Base-by-base conservation (phyloP, 1,140 invertebrate species). In the Heliconius nattereri region DNA sequence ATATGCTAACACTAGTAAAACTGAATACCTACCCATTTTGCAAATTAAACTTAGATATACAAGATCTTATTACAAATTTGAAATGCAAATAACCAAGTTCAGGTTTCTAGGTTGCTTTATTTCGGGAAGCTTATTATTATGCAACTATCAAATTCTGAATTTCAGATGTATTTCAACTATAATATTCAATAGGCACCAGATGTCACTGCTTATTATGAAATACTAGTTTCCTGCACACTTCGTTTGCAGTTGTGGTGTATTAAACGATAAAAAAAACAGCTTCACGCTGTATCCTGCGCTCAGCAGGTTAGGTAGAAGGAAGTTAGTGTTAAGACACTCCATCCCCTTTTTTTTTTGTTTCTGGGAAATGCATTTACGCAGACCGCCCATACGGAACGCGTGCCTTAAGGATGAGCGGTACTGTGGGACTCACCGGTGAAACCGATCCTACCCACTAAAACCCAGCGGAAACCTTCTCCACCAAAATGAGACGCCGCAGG, bases 61-160 rank as follows among this genome's bases (percentile, higher is more conserved):
- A 45, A 45, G 26, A 85, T 83, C 84, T 84, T 86, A 85, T 86
- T 78, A 80, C 73, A 76, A 80, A 87, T 88, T 84, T 87, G 86
- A 87, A 88, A 84, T 87, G 81, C 83, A 88, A 84, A 88, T 88
- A 81, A 70, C 66, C 72, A 45, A 73, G 37, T 73, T 73, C 40
- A 73, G 45, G 40, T 26, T 73, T 45, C 71, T 66, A 66, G 60
- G 60, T 29, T 66, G 57, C 57, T 79, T 79, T 82, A 81, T 80
- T 81, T 75, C 60, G 60, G 16, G 29, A 80, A 32, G 26, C 37
- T 49, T 73, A 73, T 73, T 73, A 49, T 73, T 73, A 73, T 73
- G 72, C 72, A 73, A 73, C 72, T 66, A 66, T 66, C 60, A 66
- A 66, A 66, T 29, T 11, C 60, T 66, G 26, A 66, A 66, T 29